Percentiles rank a stretch among this genome's conserved stretches.
Evolutionary conservation across 2,113 vertebrate species (phyloP).

Genomic region (Mesitornis unicolor): DNA sequence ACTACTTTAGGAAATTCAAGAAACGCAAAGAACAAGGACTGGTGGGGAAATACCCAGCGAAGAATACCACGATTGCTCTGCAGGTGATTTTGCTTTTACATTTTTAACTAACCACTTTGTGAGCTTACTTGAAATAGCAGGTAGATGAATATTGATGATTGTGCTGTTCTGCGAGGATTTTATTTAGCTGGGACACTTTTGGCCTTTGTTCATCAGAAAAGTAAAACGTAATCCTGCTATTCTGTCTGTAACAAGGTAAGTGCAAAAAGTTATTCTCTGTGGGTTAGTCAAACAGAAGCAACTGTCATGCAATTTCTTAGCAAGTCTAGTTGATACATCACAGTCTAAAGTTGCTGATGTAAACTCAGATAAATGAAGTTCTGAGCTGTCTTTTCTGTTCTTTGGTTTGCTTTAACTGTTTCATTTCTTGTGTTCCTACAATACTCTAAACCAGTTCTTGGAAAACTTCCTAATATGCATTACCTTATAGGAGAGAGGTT

Average conservation of each 20-base stretch:
- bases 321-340: not conserved
- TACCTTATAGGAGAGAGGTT: not conserved
- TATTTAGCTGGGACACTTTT: slow-evolving; percentile 69
- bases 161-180: slow-evolving; percentile 71
- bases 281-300: not conserved
- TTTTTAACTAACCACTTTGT: slow-evolving; percentile 72
- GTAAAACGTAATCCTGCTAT: slow-evolving; percentile 57
- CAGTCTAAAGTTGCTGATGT: not conserved
- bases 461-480: not conserved
- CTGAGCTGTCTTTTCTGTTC: not conserved
- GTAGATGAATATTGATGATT: slow-evolving; percentile 72
- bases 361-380: not conserved
- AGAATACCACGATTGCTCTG: slow-evolving; percentile 94
- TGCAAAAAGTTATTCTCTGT: slow-evolving; percentile 30
- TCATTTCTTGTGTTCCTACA: not conserved
- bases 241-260: slow-evolving; percentile 72
- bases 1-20: slow-evolving; percentile 99
- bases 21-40: slow-evolving; percentile 99
- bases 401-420: not conserved
- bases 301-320: not conserved
- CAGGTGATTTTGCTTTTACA: slow-evolving; percentile 88
- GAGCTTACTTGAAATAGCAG: slow-evolving; percentile 75
- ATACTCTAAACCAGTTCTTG: not conserved
- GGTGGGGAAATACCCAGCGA: slow-evolving; percentile 92
- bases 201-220: slow-evolving; percentile 39